Evolutionary conservation across 1,140 invertebrate genomes (phyloP), one percentile per base, ranked within the genome.

Genomic region (Zaprionus ghesquierei): DNA sequence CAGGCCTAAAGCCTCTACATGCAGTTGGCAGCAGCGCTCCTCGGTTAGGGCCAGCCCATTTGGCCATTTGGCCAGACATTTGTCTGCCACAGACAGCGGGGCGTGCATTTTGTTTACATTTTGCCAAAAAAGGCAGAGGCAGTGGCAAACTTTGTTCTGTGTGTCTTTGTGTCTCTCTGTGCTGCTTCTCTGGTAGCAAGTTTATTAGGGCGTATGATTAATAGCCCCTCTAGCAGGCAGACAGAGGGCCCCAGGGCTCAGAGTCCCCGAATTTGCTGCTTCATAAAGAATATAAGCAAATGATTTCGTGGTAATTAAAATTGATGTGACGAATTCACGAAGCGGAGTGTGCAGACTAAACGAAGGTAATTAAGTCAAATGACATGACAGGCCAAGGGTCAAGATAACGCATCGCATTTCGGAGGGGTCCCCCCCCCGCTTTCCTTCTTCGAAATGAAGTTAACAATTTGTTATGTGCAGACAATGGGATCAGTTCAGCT

Each of bases 71-170:
- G 82, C 75, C 75, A 87, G 69, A 73, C 81, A 86, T 86, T 86
- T 86, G 82, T 86, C 84, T 87, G 82, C 72, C 35, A 35, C 82
- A 87, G 82, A 86, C 81, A 82, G 69, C 72, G 65, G 82, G 82
- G 81, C 82, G 81, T 86, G 81, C 82, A 86, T 87, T 87, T 76
- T 86, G 82, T 72, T 79, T 87, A 69, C 79, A 81, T 86, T 86
- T 86, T 77, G 66, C 61, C 70, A 77, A 75, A 77, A 65, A 56
- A 61, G 51, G 31, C 46, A 49, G n/a, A n/a, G n/a, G n/a, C n/a
- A n/a, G n/a, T n/a, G n/a, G 64, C 41, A 60, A 79, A n/a, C n/a
- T n/a, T n/a, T n/a, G 66, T 77, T 76, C 41, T 49, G 59, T 77
- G 59, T 35, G 59, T 56, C 25, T 25, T 25, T 5, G 25, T 25